Conservation (phyloP, 2,113 vertebrate genomes). For the Cichladusa arquata region DNA sequence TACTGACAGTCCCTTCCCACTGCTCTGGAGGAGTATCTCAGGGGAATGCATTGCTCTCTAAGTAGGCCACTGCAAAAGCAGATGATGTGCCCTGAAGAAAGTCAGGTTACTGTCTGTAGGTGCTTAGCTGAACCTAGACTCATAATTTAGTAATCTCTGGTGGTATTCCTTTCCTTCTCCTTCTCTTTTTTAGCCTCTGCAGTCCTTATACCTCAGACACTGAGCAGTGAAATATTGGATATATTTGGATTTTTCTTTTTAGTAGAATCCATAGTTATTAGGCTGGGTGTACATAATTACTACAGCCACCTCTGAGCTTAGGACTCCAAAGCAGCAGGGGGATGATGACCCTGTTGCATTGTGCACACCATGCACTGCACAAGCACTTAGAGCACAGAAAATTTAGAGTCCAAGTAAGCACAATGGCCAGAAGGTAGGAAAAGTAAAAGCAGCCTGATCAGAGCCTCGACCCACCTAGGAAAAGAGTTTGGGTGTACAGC, state of each 20-base stretch:
- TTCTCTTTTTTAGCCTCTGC: neutral
- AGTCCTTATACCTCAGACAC: neutral
- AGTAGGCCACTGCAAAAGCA: neutral
- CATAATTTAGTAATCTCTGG: neutral
- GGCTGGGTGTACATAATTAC: neutral
- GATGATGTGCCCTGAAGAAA: neutral
- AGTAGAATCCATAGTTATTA: neutral
- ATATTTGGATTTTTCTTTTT: neutral
- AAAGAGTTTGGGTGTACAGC: neutral
- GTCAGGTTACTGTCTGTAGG: neutral
- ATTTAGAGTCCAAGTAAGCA: neutral
- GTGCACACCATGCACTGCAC: neutral
- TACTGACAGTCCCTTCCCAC: neutral
- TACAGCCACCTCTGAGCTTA: neutral
- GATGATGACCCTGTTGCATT: neutral
- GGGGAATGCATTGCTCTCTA: neutral
- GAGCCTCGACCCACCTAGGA: neutral
- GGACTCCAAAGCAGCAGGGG: neutral
- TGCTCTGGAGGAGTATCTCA: neutral
- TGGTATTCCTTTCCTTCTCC: neutral
- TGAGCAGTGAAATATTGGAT: neutral
- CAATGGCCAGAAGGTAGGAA: neutral
- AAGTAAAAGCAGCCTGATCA: neutral
- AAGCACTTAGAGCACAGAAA: neutral
- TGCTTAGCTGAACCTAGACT: neutral